Evolutionary conservation across 2,888 invertebrate species (phyloP).

Genomic region (Willowsia nigromaculata): DNA sequence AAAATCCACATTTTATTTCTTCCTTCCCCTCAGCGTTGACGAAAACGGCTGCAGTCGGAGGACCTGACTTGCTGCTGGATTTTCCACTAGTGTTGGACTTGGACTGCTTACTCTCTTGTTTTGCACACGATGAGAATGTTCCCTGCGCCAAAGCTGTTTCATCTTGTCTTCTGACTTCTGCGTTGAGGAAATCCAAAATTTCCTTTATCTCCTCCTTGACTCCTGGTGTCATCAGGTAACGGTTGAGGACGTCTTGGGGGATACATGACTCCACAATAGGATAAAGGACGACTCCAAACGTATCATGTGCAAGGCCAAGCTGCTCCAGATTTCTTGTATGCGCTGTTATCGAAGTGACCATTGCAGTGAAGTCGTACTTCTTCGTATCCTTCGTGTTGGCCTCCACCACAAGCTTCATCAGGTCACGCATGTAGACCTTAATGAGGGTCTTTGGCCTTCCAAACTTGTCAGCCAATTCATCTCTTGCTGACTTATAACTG

Average conservation of each 20-base stretch:
- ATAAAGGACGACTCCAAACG: not conserved
- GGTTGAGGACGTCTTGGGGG: not conserved
- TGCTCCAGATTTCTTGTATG: slow-evolving; percentile 3
- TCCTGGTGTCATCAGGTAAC: not conserved
- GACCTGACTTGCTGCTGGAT: too few relatives aligned
- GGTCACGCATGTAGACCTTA: slow-evolving; percentile 33
- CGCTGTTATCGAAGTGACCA: not conserved
- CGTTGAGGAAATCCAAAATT: not conserved
- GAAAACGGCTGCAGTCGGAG: not conserved
- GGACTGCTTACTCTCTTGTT: not conserved
- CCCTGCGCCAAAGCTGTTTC: not conserved
- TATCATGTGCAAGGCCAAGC: not conserved
- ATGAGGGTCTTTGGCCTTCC: not conserved
- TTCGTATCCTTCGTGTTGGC: not conserved
- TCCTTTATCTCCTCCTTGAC: not conserved
- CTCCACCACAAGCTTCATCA: not conserved
- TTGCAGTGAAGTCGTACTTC: not conserved
- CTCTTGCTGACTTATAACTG: not conserved
- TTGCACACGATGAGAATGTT: not conserved
- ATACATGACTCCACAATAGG: not conserved
- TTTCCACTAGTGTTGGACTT: not conserved
- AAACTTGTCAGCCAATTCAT: not conserved
- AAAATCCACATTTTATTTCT: not conserved
- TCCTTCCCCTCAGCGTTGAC: not conserved
- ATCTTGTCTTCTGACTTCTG: not conserved